A percentile compares a stretch with the other conserved stretches of the same genome.
Evolutionary conservation across 2,888 invertebrate genomes (phyloP).

Genomic region (Scelioninae gen. 1): DNA sequence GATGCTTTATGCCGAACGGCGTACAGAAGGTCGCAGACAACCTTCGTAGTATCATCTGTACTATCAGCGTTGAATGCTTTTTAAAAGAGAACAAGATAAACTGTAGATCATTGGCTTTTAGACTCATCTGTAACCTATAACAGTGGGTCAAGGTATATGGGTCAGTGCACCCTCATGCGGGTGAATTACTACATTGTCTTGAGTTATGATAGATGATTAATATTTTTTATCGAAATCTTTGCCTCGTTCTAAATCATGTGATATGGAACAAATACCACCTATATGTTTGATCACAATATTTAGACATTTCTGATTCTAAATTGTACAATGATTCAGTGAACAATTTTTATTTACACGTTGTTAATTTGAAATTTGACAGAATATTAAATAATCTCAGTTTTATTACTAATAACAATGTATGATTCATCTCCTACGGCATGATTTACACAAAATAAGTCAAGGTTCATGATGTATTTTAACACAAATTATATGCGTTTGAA

Average conservation of each 20-base stretch:
- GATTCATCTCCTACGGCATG: no score
- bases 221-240: conserved; percentile 79
- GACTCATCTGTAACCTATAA: conserved; percentile 78
- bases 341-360: no score
- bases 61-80: conserved; percentile 71
- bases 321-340: no score
- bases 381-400: no score
- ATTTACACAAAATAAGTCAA: no score
- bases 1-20: conserved; percentile 11
- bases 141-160: conserved; percentile 84
- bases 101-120: conserved; percentile 67
- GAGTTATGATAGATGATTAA: conserved; percentile 75
- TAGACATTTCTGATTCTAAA: no score
- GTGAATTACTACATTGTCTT: conserved; percentile 77
- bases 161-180: conserved; percentile 84
- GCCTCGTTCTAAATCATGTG: conserved; percentile 73
- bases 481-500: no score
- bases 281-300: conserved; percentile 7
- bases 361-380: no score
- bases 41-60: conserved; percentile 55
- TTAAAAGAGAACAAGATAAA: conserved; percentile 72
- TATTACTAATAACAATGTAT: no score
- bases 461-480: no score
- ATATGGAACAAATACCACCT: conserved; percentile 46
- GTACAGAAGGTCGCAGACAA: conserved; percentile 61